Evolutionary conservation across 2,797 vertebrate species (phyloP).

Genomic region (Pangasius mekongensis): DNA sequence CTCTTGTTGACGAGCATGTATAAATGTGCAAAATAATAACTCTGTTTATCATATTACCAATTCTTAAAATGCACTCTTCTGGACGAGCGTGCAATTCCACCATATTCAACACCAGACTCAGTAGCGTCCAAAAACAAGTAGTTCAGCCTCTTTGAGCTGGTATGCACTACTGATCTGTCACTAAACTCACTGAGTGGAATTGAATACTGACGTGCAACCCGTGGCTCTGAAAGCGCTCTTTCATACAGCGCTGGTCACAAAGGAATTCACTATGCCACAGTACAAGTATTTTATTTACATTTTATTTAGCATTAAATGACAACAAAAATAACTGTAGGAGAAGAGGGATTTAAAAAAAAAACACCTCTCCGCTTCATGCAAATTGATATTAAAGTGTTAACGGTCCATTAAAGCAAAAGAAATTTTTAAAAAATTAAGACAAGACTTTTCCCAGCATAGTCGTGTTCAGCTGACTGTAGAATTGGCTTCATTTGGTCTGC

Average conservation of each 20-base stretch:
- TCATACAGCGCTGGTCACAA: not conserved
- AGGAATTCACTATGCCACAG: not conserved
- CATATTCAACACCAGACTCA: not conserved
- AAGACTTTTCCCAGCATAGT: not conserved
- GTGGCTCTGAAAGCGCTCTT: slow-evolving; percentile 8
- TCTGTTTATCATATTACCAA: not conserved
- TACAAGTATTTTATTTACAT: not conserved
- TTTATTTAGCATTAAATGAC: not conserved
- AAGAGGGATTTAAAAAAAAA: not conserved
- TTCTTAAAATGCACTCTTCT: not conserved
- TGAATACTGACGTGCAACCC: not conserved
- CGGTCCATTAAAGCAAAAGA: not conserved
- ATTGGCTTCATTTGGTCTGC: not conserved
- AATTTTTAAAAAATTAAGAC: not conserved
- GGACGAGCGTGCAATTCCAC: not conserved
- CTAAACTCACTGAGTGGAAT: slow-evolving; percentile 13
- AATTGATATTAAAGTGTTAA: not conserved
- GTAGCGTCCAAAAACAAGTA: not conserved
- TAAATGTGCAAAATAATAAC: not conserved
- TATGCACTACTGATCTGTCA: slow-evolving; percentile 4
- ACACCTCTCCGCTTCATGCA: not conserved
- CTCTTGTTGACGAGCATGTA: not conserved
- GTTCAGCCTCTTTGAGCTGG: not conserved
- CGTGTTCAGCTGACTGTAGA: not conserved
- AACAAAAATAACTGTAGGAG: not conserved